Evolutionary conservation across 1,140 invertebrate genomes (phyloP).

Genomic region (Ips typographus): DNA sequence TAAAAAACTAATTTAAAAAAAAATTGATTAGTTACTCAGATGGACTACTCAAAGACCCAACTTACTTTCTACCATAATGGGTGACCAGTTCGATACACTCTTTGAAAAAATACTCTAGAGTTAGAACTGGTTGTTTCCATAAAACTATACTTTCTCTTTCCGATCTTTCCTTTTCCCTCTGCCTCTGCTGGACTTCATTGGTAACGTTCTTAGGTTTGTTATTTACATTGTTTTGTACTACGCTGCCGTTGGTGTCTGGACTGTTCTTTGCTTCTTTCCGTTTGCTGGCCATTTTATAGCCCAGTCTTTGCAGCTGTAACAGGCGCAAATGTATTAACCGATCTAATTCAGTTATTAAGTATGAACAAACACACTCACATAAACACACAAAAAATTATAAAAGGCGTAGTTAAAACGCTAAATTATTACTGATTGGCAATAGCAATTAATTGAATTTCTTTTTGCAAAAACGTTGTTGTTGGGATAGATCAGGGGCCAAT

Average conservation of each 20-base stretch:
- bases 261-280: conserved; percentile 41
- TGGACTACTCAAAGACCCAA: conserved; percentile 2
- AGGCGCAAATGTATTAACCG: background rate
- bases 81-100: conserved; percentile 69
- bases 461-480: no score
- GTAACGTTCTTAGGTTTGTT: conserved; percentile 16
- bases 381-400: no score
- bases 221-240: conserved; percentile 34
- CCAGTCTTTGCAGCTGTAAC: conserved; percentile 53
- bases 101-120: conserved; percentile 79
- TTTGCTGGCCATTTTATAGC: conserved; percentile 49
- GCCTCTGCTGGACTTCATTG: conserved; percentile 19
- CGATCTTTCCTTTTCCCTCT: conserved; percentile 52
- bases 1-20: conserved; percentile 52
- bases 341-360: no score
- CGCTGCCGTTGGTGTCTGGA: conserved; percentile 34
- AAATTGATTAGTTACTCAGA: background rate
- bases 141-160: conserved; percentile 73
- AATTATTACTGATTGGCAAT: no score
- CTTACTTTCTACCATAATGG: conserved; percentile 59
- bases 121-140: conserved; percentile 83
- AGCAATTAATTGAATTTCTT: no score
- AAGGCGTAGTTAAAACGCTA: no score
- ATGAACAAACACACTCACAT: no score
- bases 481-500: no score